A percentile compares a stretch with the other conserved stretches of the same genome.
phyloP scores from a whole-genome alignment of 2,888 invertebrate species.

The Tachina fera region DNA sequence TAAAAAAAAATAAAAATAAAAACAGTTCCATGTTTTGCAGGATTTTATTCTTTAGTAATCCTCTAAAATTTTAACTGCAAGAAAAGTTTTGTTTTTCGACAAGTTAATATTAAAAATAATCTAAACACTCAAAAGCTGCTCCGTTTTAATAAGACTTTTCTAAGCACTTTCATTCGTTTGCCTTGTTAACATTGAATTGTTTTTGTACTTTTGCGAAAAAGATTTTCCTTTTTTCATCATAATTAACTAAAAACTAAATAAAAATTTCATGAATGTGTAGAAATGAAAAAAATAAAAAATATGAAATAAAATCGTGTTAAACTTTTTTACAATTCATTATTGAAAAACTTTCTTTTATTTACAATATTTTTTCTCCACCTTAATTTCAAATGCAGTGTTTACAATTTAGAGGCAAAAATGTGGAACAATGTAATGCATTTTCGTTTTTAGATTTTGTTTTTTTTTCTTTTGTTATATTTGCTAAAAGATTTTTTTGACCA shows the following conservation, averaged over 20 bases:
- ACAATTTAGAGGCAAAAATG: neutral
- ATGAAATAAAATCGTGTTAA: neutral
- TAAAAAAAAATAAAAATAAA: neutral
- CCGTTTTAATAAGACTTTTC: conserved; percentile 12
- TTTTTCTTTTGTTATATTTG: neutral
- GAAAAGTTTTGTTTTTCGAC: neutral
- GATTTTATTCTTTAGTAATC: neutral
- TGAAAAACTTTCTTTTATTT: conserved; percentile 40
- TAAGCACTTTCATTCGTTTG: conserved; percentile 15
- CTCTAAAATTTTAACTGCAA: neutral
- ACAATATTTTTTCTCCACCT: neutral
- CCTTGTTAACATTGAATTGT: conserved; percentile 51
- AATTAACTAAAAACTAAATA: conserved; percentile 37
- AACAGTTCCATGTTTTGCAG: neutral
- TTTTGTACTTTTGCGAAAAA: neutral
- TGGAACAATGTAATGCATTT: conserved; percentile 28
- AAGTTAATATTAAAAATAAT: neutral
- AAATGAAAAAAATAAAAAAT: neutral
- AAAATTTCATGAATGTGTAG: conserved; percentile 1
- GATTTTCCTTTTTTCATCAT: conserved; percentile 11
- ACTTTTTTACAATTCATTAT: conserved; percentile 44
- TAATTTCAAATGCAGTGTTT: neutral
- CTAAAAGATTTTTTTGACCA: conserved; percentile 30
- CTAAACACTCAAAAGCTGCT: neutral
- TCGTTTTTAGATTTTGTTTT: neutral